phyloP scores from a whole-genome alignment of 2,888 invertebrate species.

The Elegia similella region DNA sequence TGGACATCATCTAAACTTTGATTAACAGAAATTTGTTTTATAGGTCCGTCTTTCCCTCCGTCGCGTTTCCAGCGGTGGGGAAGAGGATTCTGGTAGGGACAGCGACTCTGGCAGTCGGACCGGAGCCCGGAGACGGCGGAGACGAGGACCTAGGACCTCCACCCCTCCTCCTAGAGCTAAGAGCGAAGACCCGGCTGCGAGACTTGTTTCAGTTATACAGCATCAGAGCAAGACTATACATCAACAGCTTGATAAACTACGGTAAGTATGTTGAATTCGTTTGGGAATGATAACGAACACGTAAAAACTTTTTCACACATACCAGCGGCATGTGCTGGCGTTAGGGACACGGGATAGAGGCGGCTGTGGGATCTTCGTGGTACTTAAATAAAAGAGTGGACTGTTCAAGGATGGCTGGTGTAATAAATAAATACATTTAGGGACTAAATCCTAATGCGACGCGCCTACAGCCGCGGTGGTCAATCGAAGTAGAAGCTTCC shows the following conservation, averaged over 20 bases:
- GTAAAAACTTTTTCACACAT: too few species aligned
- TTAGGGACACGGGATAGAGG: too few species aligned
- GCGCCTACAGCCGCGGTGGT: too few species aligned
- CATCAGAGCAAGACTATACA: slow-evolving; percentile 74
- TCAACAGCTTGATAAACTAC: slow-evolving; percentile 72
- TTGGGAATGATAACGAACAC: too few species aligned
- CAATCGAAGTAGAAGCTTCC: too few species aligned
- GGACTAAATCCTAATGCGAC: too few species aligned
- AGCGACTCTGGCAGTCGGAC: slow-evolving; percentile 66
- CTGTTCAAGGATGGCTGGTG: too few species aligned
- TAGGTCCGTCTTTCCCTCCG: slow-evolving; percentile 74
- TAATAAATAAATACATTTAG: too few species aligned
- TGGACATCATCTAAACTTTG: too few species aligned
- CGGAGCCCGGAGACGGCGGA: slow-evolving; percentile 52
- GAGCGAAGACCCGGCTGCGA: slow-evolving; percentile 65
- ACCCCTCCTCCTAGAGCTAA: slow-evolving; percentile 62
- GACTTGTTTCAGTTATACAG: slow-evolving; percentile 71
- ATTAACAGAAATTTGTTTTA: background rate
- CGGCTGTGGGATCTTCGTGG: too few species aligned
- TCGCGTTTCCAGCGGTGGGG: slow-evolving; percentile 71
- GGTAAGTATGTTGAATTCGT: slow-evolving; percentile 39
- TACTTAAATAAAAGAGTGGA: too few species aligned
- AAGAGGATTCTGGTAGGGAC: slow-evolving; percentile 76
- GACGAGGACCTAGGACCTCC: slow-evolving; percentile 49
- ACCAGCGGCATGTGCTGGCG: too few species aligned